These are phyloP conservation scores for Erythrolamprus reginae DNA, from an alignment of 2,113 vertebrate genomes.

Conservation along the genomic window DNA sequence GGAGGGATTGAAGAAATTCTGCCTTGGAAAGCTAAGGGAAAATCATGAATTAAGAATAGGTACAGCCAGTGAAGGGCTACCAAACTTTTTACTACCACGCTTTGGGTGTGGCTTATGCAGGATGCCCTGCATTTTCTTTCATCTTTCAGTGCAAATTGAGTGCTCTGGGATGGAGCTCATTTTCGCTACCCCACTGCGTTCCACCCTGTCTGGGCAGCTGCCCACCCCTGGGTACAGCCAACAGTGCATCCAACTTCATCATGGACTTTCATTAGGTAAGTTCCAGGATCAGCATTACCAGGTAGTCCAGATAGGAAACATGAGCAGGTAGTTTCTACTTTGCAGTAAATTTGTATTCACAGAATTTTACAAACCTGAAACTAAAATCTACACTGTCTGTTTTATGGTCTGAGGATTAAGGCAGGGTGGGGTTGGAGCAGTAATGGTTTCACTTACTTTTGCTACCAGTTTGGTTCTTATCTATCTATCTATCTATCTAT, in stretches of 20 bases:
- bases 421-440: background rate
- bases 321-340: background rate
- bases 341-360: background rate
- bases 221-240: too few species aligned
- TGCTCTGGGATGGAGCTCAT: too few species aligned
- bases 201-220: too few species aligned
- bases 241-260: background rate
- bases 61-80: too few species aligned
- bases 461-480: too few species aligned
- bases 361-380: background rate
- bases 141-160: too few species aligned
- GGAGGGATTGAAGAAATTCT: background rate
- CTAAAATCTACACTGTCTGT: background rate
- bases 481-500: too few species aligned
- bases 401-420: background rate
- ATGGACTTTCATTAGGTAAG: background rate
- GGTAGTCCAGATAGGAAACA: background rate
- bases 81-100: too few species aligned
- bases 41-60: background rate
- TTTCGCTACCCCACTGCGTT: too few species aligned
- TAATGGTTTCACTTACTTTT: too few species aligned
- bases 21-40: background rate
- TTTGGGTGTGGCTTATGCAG: too few species aligned
- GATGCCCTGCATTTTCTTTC: too few species aligned
- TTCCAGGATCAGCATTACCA: background rate